phyloP scores from a whole-genome alignment of 2,113 vertebrate genomes.

The Artemisiospiza belli region DNA sequence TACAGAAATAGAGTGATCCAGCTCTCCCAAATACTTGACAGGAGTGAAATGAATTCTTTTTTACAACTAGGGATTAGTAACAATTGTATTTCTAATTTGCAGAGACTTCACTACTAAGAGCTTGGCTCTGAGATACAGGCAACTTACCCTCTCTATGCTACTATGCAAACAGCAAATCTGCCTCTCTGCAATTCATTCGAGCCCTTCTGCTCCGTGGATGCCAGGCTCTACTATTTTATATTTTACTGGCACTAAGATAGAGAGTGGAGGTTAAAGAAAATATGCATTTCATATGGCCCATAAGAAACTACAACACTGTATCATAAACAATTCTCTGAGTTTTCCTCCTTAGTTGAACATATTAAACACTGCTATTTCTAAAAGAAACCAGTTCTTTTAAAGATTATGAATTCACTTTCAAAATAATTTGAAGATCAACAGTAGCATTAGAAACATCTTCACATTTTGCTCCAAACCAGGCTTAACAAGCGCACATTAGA shows the following conservation, averaged over 20 bases:
- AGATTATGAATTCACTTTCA: background rate
- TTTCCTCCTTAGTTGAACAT: background rate
- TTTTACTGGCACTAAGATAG: background rate
- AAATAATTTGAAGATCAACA: background rate
- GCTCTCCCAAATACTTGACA: background rate
- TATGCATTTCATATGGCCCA: background rate
- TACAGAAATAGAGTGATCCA: background rate
- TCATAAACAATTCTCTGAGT: background rate
- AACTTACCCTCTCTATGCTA: background rate
- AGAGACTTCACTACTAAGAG: background rate
- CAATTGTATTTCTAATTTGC: slow-evolving; percentile 27
- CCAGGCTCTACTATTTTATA: background rate
- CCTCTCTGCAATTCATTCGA: background rate
- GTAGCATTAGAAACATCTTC: background rate
- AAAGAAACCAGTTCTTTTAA: background rate
- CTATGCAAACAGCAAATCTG: background rate
- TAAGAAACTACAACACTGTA: background rate
- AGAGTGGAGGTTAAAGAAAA: background rate
- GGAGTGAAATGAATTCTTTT: slow-evolving; percentile 1
- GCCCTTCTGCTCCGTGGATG: background rate
- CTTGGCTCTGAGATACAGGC: background rate
- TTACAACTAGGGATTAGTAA: slow-evolving; percentile 13
- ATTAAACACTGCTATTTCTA: background rate
- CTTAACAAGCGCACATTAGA: background rate
- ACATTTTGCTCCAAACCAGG: background rate